A percentile compares a stretch with the other conserved stretches of the same genome.
Evolutionary conservation across 1,140 invertebrate genomes (phyloP).

Genomic region (Ceratitis capitata): DNA sequence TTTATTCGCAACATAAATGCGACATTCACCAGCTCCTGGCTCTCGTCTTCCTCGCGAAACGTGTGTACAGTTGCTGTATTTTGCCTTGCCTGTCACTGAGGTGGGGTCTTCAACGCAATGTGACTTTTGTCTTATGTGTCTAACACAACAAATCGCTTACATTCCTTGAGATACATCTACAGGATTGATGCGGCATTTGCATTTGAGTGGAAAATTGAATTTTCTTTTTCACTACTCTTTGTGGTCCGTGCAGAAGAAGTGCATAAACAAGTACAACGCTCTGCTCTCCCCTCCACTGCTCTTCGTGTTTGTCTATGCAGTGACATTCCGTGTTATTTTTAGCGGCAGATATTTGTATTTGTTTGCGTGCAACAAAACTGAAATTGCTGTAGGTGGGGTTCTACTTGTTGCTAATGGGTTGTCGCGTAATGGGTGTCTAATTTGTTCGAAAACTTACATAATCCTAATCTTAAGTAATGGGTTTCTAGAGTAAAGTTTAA

Average conservation of each 20-base stretch:
- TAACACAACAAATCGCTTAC: slow-evolving; percentile 61
- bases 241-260: not conserved
- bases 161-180: slow-evolving; percentile 58
- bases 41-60: too few relatives aligned
- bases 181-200: slow-evolving; percentile 59
- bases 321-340: not conserved
- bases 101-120: slow-evolving; percentile 44
- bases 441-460: not conserved
- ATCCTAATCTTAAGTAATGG: too few relatives aligned
- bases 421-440: not conserved
- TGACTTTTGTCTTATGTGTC: slow-evolving; percentile 45
- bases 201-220: slow-evolving; percentile 65
- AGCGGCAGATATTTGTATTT: not conserved
- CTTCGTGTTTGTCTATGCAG: too few relatives aligned
- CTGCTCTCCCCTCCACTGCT: not conserved
- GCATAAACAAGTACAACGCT: slow-evolving; percentile 6
- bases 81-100: slow-evolving; percentile 39
- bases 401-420: not conserved
- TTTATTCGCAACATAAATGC: not conserved
- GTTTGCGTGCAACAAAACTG: not conserved
- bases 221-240: slow-evolving; percentile 58
- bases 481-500: too few relatives aligned
- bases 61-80: not conserved
- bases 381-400: not conserved
- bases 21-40: not conserved